Percentiles rank a stretch among this genome's conserved stretches.
phyloP scores from a whole-genome alignment of 2,113 vertebrate species.

The Rhinopomastus cyanomelas region DNA sequence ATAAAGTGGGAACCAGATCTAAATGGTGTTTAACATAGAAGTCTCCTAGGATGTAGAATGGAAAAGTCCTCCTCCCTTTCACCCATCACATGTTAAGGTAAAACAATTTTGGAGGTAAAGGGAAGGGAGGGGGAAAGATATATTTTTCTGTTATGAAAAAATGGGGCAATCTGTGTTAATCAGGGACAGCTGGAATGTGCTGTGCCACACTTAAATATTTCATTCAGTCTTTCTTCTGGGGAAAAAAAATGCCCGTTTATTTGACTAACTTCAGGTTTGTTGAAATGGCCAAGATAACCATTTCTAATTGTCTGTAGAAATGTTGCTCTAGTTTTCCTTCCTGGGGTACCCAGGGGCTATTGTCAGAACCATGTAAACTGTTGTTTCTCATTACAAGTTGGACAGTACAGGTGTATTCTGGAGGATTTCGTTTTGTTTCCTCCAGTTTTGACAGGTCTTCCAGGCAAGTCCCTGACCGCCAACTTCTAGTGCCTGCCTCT shows the following conservation, averaged over 20 bases:
- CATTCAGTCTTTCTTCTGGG: constrained; percentile 10
- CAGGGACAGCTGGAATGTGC: neutral
- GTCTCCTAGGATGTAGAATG: neutral
- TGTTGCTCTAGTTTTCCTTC: constrained; percentile 33
- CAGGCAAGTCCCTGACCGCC: neutral
- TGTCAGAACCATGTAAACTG: neutral
- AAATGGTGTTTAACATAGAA: constrained; percentile 34
- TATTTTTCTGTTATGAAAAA: constrained; percentile 10
- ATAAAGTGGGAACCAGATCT: constrained; percentile 14
- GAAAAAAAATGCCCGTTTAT: neutral
- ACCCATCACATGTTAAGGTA: neutral
- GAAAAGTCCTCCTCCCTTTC: neutral
- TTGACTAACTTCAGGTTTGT: constrained; percentile 39
- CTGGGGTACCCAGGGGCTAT: neutral
- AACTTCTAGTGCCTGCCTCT: neutral
- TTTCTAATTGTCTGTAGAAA: constrained; percentile 56
- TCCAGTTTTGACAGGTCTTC: neutral
- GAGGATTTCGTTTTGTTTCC: neutral
- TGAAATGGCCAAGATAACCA: constrained; percentile 42
- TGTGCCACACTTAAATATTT: neutral
- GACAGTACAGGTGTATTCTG: neutral
- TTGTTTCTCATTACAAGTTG: neutral
- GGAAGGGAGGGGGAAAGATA: neutral
- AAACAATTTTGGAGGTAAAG: neutral
- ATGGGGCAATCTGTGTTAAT: neutral